A percentile compares a stretch with the other conserved stretches of the same genome.
These are phyloP conservation scores for Drosophila bocki DNA, from an alignment of 1,140 invertebrate genomes.

Conservation along the genomic window DNA sequence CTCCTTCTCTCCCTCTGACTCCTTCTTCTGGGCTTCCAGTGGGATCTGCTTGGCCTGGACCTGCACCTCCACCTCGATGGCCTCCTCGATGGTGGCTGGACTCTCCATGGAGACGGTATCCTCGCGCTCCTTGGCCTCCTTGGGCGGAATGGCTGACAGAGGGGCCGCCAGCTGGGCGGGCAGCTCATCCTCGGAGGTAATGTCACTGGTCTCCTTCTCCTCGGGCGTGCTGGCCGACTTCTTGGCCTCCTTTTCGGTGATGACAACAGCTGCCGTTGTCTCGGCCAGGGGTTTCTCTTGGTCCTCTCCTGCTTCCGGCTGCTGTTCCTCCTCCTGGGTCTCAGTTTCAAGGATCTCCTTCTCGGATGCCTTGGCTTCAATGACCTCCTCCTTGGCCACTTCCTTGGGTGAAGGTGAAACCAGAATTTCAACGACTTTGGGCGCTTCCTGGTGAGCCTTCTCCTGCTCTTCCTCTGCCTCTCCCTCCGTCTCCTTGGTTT, in stretches of 20 bases:
- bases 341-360: not conserved
- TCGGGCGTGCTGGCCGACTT: constrained; percentile 73
- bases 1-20: constrained; percentile 34
- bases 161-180: constrained; percentile 61
- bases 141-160: constrained; percentile 2
- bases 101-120: constrained; percentile 79
- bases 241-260: constrained; percentile 57
- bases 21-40: constrained; percentile 23
- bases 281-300: not conserved
- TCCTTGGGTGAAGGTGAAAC: constrained; percentile 13
- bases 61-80: constrained; percentile 78
- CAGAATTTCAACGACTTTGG: not conserved
- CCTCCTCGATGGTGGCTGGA: constrained; percentile 80
- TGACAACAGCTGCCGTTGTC: not conserved
- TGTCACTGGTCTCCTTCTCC: constrained; percentile 80
- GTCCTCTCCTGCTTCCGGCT: not conserved
- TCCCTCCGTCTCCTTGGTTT: constrained; percentile 47
- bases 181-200: constrained; percentile 80
- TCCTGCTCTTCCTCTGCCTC: constrained; percentile 7
- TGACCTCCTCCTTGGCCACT: not conserved
- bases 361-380: not conserved
- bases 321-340: not conserved
- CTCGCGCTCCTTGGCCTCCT: constrained; percentile 67
- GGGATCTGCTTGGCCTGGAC: constrained; percentile 45
- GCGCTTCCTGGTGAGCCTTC: not conserved